Evolutionary conservation across 2,113 vertebrate species (phyloP).

Genomic region (Vidua macroura): DNA sequence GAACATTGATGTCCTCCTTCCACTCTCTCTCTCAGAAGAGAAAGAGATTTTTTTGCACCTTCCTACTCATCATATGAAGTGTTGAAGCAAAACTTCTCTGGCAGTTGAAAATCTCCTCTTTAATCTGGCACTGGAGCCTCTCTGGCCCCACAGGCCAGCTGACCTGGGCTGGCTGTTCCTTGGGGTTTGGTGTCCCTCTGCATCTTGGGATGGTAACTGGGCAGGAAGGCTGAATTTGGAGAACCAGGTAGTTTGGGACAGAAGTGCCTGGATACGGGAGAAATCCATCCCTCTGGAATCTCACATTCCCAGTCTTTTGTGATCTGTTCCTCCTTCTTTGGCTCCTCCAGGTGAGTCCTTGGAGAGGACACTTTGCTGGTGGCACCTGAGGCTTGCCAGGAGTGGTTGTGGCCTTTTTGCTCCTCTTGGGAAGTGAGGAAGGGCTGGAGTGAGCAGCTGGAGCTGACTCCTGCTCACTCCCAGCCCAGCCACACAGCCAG

Average conservation of each 20-base stretch:
- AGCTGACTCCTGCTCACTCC: neutral
- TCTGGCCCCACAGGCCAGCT: neutral
- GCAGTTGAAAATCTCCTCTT: neutral
- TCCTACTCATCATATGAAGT: constrained; percentile 65
- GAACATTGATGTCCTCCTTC: constrained; percentile 19
- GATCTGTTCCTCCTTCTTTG: neutral
- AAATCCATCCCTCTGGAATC: neutral
- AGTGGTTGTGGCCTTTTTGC: neutral
- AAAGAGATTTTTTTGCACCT: constrained; percentile 44
- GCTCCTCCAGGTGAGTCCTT: neutral
- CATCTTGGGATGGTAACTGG: neutral
- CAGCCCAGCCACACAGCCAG: neutral
- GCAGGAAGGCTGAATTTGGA: neutral
- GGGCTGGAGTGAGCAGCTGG: neutral
- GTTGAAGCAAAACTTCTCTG: constrained; percentile 11
- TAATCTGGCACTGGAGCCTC: neutral
- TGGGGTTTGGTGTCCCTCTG: neutral
- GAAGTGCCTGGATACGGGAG: neutral
- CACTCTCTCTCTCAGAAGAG: neutral
- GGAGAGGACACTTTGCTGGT: neutral
- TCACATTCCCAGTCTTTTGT: neutral
- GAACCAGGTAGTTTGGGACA: accelerated
- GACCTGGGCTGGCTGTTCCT: neutral
- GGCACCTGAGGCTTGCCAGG: neutral
- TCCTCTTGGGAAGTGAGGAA: neutral